Base-by-base conservation (phyloP, 2,888 invertebrate species). In the Caenorhabditis afra region DNA sequence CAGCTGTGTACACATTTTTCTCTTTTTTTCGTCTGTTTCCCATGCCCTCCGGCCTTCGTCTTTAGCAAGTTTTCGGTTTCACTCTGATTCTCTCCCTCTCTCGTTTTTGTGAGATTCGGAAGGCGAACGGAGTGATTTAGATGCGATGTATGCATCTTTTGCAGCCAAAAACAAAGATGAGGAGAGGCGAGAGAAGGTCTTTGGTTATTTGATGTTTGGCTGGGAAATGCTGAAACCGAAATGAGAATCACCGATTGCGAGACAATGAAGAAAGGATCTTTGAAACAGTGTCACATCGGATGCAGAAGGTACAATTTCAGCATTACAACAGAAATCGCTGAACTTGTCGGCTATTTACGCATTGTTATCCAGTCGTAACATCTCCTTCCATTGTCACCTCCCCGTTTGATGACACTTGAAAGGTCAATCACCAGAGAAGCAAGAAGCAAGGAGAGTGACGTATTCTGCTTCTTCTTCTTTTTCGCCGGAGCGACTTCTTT, bases 11-110 rank as follows among this genome's bases (percentile, higher is more conserved):
- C 52, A 65, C 53, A 53, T 35, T 18, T 68, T 20, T 23, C 29
- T 52, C 29, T 68, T 20, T 23, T 41, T 52, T 50, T 58, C 10
- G 23, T 18, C 37, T 29, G 14, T 18, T 14, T 10, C 22, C 12
- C 12, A 18, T 52, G 22, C 58, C 59, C 50, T 59, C 45, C 39
- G 50, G 23, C 61, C 61, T 50, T 22, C 11, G 20, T 20, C 49
- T 18, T 70, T 61, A 70, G 70, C 70, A 70, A 70, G 70, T 70
- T 70, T 70, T 68, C 37, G 61, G 61, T 59, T 29, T 52, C 59
- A 61, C 49, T 41, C 41, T 41, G 29, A 29, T 41, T 41, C 41
- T 41, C 41, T 41, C 41, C 2, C 41, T 14, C 11, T 41, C 11
- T n/a, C n/a, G n/a, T 41, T 41, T 41, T 11, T 29, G 29, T 29